Conservation (phyloP, 2,113 vertebrate genomes). For the Dicrurus megarhynchus region DNA sequence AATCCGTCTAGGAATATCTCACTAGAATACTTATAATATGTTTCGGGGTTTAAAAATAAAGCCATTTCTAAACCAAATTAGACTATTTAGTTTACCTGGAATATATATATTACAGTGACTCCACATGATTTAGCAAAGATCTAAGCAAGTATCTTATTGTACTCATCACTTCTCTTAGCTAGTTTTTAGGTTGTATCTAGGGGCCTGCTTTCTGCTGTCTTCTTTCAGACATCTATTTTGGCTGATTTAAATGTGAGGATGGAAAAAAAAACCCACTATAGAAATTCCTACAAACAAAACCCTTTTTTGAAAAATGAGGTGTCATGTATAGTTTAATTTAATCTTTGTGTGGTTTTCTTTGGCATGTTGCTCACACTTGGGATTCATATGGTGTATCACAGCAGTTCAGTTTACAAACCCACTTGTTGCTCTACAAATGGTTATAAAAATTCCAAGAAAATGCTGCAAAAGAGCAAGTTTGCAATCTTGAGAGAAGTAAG, state of each 20-base stretch:
- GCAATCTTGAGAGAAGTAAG: not conserved
- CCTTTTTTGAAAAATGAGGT: slow-evolving; percentile 40
- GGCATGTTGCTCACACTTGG: not conserved
- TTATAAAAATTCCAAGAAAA: slow-evolving; percentile 16
- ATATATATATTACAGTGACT: not conserved
- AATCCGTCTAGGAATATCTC: not conserved
- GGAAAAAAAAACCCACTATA: not conserved
- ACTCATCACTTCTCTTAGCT: not conserved
- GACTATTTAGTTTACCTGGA: not conserved
- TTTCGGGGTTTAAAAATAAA: not conserved
- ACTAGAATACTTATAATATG: not conserved
- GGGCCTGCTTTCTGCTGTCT: not conserved
- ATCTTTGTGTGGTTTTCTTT: slow-evolving; percentile 37
- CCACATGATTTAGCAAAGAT: not conserved
- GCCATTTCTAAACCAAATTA: not conserved
- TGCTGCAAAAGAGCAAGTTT: not conserved
- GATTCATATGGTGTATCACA: slow-evolving; percentile 18
- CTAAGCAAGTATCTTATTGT: not conserved
- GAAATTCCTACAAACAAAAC: not conserved
- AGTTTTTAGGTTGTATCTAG: not conserved
- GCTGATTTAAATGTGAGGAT: slow-evolving; percentile 8
- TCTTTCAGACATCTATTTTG: slow-evolving; percentile 28
- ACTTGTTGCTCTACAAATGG: not conserved
- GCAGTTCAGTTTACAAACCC: not conserved
- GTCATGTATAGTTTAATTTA: slow-evolving; percentile 37